Conservation (phyloP, 2,888 invertebrate genomes). For the Pollenia amentaria region DNA sequence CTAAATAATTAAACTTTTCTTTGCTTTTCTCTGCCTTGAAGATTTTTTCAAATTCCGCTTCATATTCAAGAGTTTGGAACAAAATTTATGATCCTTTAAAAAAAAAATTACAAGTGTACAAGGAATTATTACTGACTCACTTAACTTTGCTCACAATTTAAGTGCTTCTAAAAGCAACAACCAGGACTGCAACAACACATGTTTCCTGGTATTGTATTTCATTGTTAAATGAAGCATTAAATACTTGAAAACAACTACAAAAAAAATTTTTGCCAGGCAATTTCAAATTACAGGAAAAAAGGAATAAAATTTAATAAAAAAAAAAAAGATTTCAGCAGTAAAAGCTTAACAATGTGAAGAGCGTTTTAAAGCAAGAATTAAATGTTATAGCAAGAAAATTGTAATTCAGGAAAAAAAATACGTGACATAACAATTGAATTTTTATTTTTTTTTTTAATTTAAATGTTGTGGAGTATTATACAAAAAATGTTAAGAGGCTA, state of each 20-base stretch:
- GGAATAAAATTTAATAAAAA: neutral
- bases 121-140: conserved; percentile 64
- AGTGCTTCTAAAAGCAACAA: conserved; percentile 40
- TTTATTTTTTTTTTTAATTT: no score
- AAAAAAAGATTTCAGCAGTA: conserved; percentile 14
- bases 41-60: conserved; percentile 38
- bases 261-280: conserved; percentile 40
- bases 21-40: neutral
- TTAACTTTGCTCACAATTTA: conserved; percentile 53
- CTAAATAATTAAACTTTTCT: no score
- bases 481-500: no score
- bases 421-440: no score
- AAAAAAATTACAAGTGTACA: conserved; percentile 10
- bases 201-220: conserved; percentile 68
- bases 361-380: conserved; percentile 36
- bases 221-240: conserved; percentile 72
- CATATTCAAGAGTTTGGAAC: conserved; percentile 49
- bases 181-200: conserved; percentile 58
- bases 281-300: conserved; percentile 41
- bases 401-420: no score
- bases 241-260: conserved; percentile 56
- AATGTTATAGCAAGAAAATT: conserved; percentile 12
- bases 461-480: no score
- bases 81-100: conserved; percentile 27
- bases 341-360: conserved; percentile 14